Evolutionary conservation across 1,140 invertebrate species (phyloP), one percentile per base, ranked within the genome.

Genomic region (Rhagoletis zephyria): DNA sequence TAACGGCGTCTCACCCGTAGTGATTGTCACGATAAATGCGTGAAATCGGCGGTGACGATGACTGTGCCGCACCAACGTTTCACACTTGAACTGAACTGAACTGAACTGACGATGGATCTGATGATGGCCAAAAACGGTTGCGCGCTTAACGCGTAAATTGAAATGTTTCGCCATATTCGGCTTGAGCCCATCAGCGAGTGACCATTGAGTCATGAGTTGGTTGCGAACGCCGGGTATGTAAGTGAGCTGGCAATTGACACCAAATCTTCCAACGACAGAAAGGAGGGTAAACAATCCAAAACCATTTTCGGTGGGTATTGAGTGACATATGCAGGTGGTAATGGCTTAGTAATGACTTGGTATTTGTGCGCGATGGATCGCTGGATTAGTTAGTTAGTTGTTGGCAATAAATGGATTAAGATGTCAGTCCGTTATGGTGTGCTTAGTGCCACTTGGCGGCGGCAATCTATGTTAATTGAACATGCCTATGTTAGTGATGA

Each of bases 211-310:
- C 65, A 67, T 9, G 3, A 14, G n/a, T 3, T 30, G 30, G 56
- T 74, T 67, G 64, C n/a, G 70, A 16, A 56, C 16, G n/a, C 10
- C 74, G 51, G 4, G 74, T 81, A 81, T 10, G 48, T 56, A 51
- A 81, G 74, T 81, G 48, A 59, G 74, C 74, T 81, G 74, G 74
- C 74, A 81, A 81, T 81, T 81, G 74, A 81, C 74, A 81, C 74
- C 74, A 81, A 81, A 81, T 81, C 45, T 81, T 56, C n/a, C 30
- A 30, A 42, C 74, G 48, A 81, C 74, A 81, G 74, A 81, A 81
- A 81, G 48, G 45, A 81, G 48, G 74, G 4, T 81, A 56, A 48
- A 56, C 74, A 81, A 51, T 56, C 74, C 74, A 81, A 81, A 51
- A 81, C 74, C 74, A 81, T 81, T 81, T 81, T 81, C 74, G 74